Evolutionary conservation across 1,140 invertebrate genomes (phyloP).

Genomic region (Leptopilina clavipes): DNA sequence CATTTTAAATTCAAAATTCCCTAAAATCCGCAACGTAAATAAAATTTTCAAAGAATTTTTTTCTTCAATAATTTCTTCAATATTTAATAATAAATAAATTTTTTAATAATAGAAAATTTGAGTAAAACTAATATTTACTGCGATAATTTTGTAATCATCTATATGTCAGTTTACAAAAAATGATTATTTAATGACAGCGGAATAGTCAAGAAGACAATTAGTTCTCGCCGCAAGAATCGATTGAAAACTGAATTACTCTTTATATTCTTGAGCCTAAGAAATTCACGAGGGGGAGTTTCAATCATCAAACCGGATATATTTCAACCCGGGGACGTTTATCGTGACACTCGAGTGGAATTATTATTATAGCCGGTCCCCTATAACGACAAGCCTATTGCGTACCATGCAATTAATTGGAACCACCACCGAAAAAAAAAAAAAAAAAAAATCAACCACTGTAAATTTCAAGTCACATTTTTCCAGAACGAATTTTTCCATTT

Average conservation of each 20-base stretch:
- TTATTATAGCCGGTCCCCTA: neutral
- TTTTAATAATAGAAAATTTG: too few relatives aligned
- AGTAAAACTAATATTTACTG: too few relatives aligned
- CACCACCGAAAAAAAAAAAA: slow-evolving; percentile 12
- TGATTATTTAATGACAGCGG: neutral
- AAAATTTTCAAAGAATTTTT: too few relatives aligned
- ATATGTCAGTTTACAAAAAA: neutral
- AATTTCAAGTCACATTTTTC: neutral
- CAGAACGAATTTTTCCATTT: too few relatives aligned
- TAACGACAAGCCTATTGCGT: neutral
- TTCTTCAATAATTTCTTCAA: too few relatives aligned
- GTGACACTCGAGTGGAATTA: slow-evolving; percentile 1
- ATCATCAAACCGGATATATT: slow-evolving; percentile 25
- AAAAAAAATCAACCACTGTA: too few relatives aligned
- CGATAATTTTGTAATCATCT: neutral
- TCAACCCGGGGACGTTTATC: neutral
- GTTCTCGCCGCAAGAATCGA: neutral
- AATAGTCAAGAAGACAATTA: too few relatives aligned
- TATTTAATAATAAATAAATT: too few relatives aligned
- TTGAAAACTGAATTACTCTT: neutral
- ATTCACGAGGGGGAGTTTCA: neutral
- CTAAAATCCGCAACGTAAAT: too few relatives aligned
- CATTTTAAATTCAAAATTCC: too few relatives aligned
- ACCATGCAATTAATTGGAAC: neutral
- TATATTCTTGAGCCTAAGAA: slow-evolving; percentile 6